Conservation (phyloP, 2,888 invertebrate genomes). For the Drosophila tanythrix region DNA sequence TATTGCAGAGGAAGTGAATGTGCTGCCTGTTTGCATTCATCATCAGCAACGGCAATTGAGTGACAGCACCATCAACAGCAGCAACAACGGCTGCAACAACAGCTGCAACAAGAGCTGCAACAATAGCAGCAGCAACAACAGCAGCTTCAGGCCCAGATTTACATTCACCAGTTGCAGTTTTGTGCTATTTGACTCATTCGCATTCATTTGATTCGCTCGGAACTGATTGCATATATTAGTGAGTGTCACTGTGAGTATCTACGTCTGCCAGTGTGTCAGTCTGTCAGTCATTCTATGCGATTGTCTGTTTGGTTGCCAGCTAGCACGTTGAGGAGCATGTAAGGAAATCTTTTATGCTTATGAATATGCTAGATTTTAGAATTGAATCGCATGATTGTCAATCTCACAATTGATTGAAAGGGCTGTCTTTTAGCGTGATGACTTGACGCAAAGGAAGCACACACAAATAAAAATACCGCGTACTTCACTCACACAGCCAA, state of each 20-base stretch:
- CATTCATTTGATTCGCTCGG: constrained; percentile 67
- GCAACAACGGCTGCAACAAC: constrained; percentile 18
- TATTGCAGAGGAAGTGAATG: constrained; percentile 18
- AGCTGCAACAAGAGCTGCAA: constrained; percentile 13
- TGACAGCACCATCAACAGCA: constrained; percentile 57
- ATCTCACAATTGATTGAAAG: constrained; percentile 57
- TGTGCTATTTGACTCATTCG: constrained; percentile 51
- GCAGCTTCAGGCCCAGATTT: constrained; percentile 52
- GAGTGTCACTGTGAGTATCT: constrained; percentile 40
- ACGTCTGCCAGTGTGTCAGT: constrained; percentile 14
- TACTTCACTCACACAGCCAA: background rate
- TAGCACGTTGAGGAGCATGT: constrained; percentile 20
- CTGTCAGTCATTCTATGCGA: constrained; percentile 32
- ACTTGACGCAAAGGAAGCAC: constrained; percentile 13
- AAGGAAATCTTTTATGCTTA: constrained; percentile 69
- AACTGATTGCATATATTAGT: constrained; percentile 71
- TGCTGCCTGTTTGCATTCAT: constrained; percentile 67
- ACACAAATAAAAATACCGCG: background rate
- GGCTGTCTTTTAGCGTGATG: constrained; percentile 29
- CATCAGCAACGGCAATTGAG: constrained; percentile 67
- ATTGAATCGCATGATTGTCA: constrained; percentile 66
- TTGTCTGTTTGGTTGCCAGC: constrained; percentile 66
- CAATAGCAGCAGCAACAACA: constrained; percentile 17
- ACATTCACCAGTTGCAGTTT: constrained; percentile 63
- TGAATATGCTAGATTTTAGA: constrained; percentile 64